Conservation (phyloP, 2,888 invertebrate genomes). For the Drosophila koepferae region DNA sequence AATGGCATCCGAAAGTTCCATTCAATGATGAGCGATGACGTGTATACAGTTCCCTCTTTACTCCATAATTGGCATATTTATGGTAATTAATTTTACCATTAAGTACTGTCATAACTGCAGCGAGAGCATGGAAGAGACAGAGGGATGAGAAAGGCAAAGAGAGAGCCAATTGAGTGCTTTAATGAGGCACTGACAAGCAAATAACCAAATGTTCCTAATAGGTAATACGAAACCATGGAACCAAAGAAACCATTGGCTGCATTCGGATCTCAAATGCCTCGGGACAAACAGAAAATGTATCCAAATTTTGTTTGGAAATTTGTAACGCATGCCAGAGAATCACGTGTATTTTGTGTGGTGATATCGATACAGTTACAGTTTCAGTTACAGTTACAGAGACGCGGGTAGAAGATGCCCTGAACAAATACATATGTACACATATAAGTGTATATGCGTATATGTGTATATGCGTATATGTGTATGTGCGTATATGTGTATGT, state of each 20-base stretch:
- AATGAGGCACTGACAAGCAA: constrained; percentile 33
- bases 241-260: constrained; percentile 15
- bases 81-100: constrained; percentile 73
- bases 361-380: constrained; percentile 30
- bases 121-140: not conserved
- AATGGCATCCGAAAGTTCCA: constrained; percentile 41
- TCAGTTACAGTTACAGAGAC: constrained; percentile 11
- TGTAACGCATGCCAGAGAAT: constrained; percentile 29
- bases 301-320: constrained; percentile 35
- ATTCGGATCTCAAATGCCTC: not conserved
- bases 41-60: constrained; percentile 13
- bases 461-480: constrained; percentile 9
- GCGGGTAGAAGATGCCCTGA: not conserved
- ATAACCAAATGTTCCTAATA: constrained; percentile 39
- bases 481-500: constrained; percentile 12
- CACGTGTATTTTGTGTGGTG: constrained; percentile 26
- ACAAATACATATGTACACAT: not conserved
- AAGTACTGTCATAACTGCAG: constrained; percentile 68
- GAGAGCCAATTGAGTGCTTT: constrained; percentile 15
- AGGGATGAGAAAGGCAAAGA: no score
- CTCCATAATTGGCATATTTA: constrained; percentile 54
- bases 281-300: constrained; percentile 48
- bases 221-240: constrained; percentile 42
- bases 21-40: constrained; percentile 31
- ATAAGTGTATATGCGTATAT: not conserved